Evolutionary conservation across 2,888 invertebrate genomes (phyloP), one percentile per base, ranked within the genome.

Genomic region (Troides oblongomaculatus): DNA sequence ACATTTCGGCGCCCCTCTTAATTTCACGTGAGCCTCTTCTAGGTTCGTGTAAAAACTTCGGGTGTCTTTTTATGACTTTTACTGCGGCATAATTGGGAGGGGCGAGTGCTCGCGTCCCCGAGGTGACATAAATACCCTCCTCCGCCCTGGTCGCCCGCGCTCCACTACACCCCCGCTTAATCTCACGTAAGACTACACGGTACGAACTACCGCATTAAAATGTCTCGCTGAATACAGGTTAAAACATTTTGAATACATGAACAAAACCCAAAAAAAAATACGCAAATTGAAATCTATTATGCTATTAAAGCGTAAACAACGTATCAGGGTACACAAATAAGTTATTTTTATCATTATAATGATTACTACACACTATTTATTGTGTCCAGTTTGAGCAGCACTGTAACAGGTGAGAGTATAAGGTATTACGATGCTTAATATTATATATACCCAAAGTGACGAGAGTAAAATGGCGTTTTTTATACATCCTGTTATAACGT

Each of bases 1-100:
- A 91, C 92, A 92, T 92, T 92, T 92, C 92, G 90, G 87, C 90
- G 89, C 92, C 92, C 92, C 89, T 92, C 92, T 92, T 92, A 92
- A 92, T 92, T 92, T 92, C 91, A 89, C 90, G 89, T 89, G 90
- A 87, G 90, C 84, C 82, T 89, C 90, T 89, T 87, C 91, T 91
- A 87, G 89, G 86, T 89, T 88, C 90, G 90, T 91, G 91, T 92
- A 92, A 92, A 92, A 92, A 92, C 92, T 92, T 92, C 90, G 92
- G 92, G 91, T 92, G 91, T 90, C 92, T 92, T 92, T 92, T 92
- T 92, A 92, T 92, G 92, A 92, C 92, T 92, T 92, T 92, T 92
- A 92, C 92, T 92, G 92, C 91, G 92, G 92, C 92, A 92, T 92
- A 92, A 92, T 92, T 92, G 92, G 92, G 92, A 89, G 92, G 92